phyloP scores from a whole-genome alignment of 2,888 invertebrate species.

The Lasioglossum lativentre region DNA sequence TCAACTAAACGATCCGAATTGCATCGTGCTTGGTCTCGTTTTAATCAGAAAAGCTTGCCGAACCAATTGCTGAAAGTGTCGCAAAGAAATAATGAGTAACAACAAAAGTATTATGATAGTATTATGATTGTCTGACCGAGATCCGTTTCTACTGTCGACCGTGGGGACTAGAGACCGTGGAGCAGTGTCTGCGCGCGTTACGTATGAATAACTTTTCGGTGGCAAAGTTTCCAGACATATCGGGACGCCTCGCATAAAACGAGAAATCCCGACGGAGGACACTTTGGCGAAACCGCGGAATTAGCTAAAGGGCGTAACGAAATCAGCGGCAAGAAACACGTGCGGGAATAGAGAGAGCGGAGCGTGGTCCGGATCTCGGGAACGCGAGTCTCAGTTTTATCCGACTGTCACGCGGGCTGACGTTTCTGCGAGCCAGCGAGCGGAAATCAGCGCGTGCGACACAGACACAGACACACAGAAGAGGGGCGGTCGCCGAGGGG shows the following conservation, averaged over 20 bases:
- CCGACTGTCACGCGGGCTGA: background rate
- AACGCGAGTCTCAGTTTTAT: background rate
- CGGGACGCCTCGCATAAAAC: background rate
- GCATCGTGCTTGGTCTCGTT: background rate
- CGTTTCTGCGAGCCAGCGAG: background rate
- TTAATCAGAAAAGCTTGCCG: too few species aligned
- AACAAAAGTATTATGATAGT: background rate
- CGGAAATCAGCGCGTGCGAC: background rate
- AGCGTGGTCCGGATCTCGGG: background rate
- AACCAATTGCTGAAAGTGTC: background rate
- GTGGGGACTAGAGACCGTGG: background rate
- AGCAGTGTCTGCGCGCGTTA: background rate
- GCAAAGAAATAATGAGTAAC: background rate
- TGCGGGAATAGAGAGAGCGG: background rate
- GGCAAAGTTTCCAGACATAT: background rate
- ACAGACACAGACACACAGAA: background rate
- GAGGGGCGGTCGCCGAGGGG: background rate
- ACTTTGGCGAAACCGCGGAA: background rate
- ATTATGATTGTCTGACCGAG: background rate
- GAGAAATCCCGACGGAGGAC: background rate
- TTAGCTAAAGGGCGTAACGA: background rate
- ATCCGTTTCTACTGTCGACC: background rate
- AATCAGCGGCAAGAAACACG: background rate
- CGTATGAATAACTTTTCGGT: background rate
- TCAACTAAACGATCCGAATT: background rate